phyloP scores from a whole-genome alignment of 2,888 invertebrate genomes.

The Acrobasis repandana region DNA sequence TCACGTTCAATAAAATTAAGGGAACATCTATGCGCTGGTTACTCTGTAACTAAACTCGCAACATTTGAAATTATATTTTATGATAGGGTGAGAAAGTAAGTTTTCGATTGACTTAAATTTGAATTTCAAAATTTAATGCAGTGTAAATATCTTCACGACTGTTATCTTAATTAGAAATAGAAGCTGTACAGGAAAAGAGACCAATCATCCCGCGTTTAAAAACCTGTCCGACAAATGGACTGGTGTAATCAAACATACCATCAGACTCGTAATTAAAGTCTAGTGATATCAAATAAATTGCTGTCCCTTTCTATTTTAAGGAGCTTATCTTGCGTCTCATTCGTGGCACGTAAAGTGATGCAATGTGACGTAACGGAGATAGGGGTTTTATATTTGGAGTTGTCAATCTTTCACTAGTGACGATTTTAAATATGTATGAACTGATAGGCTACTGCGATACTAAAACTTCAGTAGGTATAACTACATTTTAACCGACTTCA shows the following conservation, averaged over 20 bases:
- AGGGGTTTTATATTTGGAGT: not conserved
- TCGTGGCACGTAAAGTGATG: not conserved
- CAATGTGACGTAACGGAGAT: slow-evolving; percentile 3
- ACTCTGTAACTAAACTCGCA: not conserved
- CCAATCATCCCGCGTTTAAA: slow-evolving; percentile 31
- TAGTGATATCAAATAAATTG: slow-evolving; percentile 33
- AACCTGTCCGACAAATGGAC: slow-evolving; percentile 28
- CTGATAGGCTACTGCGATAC: not conserved
- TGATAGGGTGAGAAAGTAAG: not conserved
- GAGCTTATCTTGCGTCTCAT: slow-evolving; percentile 11
- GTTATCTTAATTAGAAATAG: slow-evolving; percentile 32
- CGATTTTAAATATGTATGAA: not conserved
- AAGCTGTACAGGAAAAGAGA: slow-evolving; percentile 32
- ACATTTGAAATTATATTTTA: slow-evolving; percentile 1
- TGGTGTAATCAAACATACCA: slow-evolving; percentile 46
- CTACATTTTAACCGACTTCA: no score
- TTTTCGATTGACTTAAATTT: not conserved
- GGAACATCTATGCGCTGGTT: not conserved
- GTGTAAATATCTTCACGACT: slow-evolving; percentile 23
- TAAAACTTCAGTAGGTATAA: not conserved
- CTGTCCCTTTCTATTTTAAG: slow-evolving; percentile 19
- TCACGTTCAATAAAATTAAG: slow-evolving; percentile 17
- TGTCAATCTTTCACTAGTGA: slow-evolving; percentile 4
- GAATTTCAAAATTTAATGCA: slow-evolving; percentile 15
- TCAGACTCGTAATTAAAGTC: slow-evolving; percentile 47